Percentiles rank a stretch among this genome's conserved stretches.
These are phyloP conservation scores for Porites lutea DNA, from an alignment of 64 coral and sea anemone genomes.

Conservation along the genomic window DNA sequence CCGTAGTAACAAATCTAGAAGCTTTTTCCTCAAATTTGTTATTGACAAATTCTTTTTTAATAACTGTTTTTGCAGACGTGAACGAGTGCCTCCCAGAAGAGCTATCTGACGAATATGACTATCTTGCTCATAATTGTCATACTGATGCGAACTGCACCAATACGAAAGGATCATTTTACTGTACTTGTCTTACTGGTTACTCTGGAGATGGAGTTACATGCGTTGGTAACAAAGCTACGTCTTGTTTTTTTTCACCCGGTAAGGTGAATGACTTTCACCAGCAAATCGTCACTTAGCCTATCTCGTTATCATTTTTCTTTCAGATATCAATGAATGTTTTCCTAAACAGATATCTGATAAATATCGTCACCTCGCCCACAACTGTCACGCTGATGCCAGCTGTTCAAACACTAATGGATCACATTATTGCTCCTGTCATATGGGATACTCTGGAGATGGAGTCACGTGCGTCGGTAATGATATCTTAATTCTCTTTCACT, in stretches of 20 bases:
- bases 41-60: background rate
- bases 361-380: conserved; percentile 50
- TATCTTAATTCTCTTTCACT: background rate
- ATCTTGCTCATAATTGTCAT: too few relatives aligned
- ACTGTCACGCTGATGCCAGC: conserved; percentile 78
- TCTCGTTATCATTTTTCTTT: background rate
- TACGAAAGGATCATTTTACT: conserved; percentile 64
- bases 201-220: conserved; percentile 40
- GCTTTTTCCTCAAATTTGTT: background rate
- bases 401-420: conserved; percentile 81
- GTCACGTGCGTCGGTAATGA: conserved; percentile 60
- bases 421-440: conserved; percentile 66
- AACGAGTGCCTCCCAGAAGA: conserved; percentile 28
- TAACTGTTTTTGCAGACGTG: conserved; percentile 15
- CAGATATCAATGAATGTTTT: conserved; percentile 77
- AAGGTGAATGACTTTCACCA: too few relatives aligned
- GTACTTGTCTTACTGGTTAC: conserved; percentile 44
- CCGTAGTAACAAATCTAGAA: background rate
- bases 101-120: too few relatives aligned
- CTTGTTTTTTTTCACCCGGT: too few relatives aligned
- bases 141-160: conserved; percentile 61
- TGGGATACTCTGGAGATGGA: conserved; percentile 86
- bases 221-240: background rate
- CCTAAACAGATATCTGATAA: conserved; percentile 28
- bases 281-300: too few relatives aligned